Conservation (phyloP, 2,113 vertebrate species). For the Pycnonotus jocosus region DNA sequence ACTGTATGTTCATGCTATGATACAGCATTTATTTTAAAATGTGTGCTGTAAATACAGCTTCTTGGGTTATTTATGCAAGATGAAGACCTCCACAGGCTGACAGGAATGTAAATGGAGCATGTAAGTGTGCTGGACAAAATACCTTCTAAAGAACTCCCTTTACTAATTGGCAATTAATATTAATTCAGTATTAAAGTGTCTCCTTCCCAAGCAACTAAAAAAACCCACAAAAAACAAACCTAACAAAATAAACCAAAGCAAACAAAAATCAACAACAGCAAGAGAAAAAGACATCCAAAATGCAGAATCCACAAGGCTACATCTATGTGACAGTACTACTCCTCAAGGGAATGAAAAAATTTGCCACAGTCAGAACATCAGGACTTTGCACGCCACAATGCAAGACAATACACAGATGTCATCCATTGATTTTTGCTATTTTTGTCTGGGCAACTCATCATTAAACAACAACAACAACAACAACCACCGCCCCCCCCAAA, state of each 20-base stretch:
- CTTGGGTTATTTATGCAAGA: neutral
- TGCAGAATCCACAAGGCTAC: neutral
- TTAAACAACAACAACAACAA: too few species aligned
- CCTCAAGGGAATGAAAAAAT: neutral
- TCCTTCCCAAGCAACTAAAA: neutral
- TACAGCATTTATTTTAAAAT: neutral
- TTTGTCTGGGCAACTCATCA: neutral
- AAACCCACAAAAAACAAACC: neutral
- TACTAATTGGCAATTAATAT: neutral
- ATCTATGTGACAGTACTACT: neutral
- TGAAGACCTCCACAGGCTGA: neutral
- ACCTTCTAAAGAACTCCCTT: neutral
- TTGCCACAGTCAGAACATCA: neutral
- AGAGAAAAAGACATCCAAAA: neutral
- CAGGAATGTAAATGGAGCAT: neutral
- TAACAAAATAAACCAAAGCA: neutral
- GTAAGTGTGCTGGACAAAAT: neutral
- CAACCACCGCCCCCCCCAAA: too few species aligned
- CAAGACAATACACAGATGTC: neutral
- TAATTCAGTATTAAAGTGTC: neutral
- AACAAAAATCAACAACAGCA: neutral
- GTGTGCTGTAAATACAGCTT: neutral
- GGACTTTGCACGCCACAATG: accelerated
- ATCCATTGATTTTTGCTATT: neutral
- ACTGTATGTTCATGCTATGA: neutral